phyloP scores from a whole-genome alignment of 2,113 vertebrate genomes.

The Himantopus leucocephalus region DNA sequence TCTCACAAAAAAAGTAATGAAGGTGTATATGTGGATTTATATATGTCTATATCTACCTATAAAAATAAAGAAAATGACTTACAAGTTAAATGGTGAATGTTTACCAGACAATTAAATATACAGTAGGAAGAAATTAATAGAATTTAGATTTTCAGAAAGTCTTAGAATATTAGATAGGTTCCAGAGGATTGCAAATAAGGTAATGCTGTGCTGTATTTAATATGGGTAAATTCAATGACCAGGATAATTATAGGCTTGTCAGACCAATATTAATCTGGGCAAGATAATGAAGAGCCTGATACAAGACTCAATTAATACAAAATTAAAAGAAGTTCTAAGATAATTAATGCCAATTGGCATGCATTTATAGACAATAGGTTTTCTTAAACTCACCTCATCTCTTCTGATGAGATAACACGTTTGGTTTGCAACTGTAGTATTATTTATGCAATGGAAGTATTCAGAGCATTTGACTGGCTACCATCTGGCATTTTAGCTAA shows the following conservation, averaged over 20 bases:
- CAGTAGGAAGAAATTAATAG: constrained; percentile 24
- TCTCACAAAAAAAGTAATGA: background rate
- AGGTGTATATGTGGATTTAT: background rate
- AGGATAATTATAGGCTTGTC: constrained; percentile 18
- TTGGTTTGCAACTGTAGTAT: background rate
- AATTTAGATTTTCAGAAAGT: constrained; percentile 32
- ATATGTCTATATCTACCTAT: background rate
- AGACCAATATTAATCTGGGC: background rate
- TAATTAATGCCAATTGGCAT: background rate
- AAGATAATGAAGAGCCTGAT: background rate
- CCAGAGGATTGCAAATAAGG: background rate
- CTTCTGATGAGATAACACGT: background rate
- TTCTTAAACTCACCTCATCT: background rate
- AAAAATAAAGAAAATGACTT: constrained; percentile 9
- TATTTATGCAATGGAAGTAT: background rate
- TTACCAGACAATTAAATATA: constrained; percentile 26
- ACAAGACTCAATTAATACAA: background rate
- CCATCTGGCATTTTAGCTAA: background rate
- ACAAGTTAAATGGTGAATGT: constrained; percentile 12
- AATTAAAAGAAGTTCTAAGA: background rate
- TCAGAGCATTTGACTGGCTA: background rate
- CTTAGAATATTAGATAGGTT: background rate
- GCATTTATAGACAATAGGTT: background rate
- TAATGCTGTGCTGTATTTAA: background rate
- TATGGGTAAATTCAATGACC: background rate